Evolutionary conservation across 2,797 vertebrate species (phyloP), one percentile per base, ranked within the genome.

Genomic region (Hyperoplus immaculatus): DNA sequence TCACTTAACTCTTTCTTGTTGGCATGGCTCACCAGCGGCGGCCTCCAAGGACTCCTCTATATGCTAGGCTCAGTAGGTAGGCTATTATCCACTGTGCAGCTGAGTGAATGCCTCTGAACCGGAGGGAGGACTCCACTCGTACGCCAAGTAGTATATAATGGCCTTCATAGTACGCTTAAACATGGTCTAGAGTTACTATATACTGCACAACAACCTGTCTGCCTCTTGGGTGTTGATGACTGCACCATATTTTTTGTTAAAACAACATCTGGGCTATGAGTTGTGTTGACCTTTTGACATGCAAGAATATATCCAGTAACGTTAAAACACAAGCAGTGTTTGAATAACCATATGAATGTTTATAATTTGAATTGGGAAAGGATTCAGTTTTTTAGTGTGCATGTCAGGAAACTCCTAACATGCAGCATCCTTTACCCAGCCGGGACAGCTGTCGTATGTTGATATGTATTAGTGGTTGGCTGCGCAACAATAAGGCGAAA

Each of bases 61-160:
- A 46, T 73, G 59, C 69, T 16, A 10, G 70, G 60, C 80, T 85
- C 86, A 75, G 75, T 68, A 43, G 84, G 86, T 61, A 43, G 57
- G 78, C 75, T 86, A 74, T 88, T 88, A 78, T 86, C 79, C 76
- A 41, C 15, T 59, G 65, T 36, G 79, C 84, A 74, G 69, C 80
- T 75, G 75, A 83, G 87, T 69, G 51, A 68, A 60, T 85, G 81
- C 71, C 36, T 8, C 61, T 80, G 70, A 77, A 58, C 55, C 29
- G 57, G 46, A 73, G 42, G 54, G 21, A 73, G 67, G 62, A 70
- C 81, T 84, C 49, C 55, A 75, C 63, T 83, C 21, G 75, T 87
- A 86, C 87, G 69, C 67, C 29, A 12, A 62, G 46, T 11, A 43
- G 46, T 13, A 54, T 39, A 21, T n/a, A 12, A 10, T 49, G 55